These are phyloP conservation scores for Pocillopora damicornis DNA, from an alignment of 64 coral and sea anemone genomes.

Conservation along the genomic window DNA sequence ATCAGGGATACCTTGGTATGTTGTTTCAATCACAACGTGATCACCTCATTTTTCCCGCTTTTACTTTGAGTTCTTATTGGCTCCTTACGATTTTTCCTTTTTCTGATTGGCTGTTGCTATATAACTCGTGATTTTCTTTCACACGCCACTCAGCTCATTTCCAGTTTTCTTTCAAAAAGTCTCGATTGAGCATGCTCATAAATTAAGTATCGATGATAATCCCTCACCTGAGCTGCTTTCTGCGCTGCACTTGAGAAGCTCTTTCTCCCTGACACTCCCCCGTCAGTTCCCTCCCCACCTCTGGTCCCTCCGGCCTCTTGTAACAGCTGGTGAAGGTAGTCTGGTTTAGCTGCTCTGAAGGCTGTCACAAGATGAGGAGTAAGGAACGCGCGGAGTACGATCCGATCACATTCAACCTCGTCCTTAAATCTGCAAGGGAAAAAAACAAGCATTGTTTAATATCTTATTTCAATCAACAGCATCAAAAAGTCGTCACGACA, in stretches of 20 bases:
- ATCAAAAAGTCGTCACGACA: not conserved
- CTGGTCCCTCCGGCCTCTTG: constrained; percentile 45
- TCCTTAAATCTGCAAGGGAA: constrained; percentile 71
- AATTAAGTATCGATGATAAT: too few relatives aligned
- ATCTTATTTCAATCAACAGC: not conserved
- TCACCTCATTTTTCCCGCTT: too few relatives aligned
- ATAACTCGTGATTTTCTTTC: too few relatives aligned
- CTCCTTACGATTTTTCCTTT: not conserved
- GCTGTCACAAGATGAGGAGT: constrained; percentile 53
- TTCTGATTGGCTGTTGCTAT: too few relatives aligned
- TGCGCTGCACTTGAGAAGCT: not conserved
- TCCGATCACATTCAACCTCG: constrained; percentile 87
- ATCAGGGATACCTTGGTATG: too few relatives aligned
- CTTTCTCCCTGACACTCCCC: constrained; percentile 39
- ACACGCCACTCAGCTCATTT: too few relatives aligned
- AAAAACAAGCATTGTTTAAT: not conserved
- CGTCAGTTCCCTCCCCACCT: constrained; percentile 60
- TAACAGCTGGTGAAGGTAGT: constrained; percentile 67
- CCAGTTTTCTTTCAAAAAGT: too few relatives aligned
- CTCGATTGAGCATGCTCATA: too few relatives aligned
- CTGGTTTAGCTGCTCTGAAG: constrained; percentile 77
- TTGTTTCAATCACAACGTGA: too few relatives aligned
- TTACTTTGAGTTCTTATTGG: too few relatives aligned
- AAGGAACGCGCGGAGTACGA: constrained; percentile 75
- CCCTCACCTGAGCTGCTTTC: constrained; percentile 27